These are phyloP conservation scores for Tridacna crocea DNA, from an alignment of 2,888 invertebrate species.

Conservation along the genomic window DNA sequence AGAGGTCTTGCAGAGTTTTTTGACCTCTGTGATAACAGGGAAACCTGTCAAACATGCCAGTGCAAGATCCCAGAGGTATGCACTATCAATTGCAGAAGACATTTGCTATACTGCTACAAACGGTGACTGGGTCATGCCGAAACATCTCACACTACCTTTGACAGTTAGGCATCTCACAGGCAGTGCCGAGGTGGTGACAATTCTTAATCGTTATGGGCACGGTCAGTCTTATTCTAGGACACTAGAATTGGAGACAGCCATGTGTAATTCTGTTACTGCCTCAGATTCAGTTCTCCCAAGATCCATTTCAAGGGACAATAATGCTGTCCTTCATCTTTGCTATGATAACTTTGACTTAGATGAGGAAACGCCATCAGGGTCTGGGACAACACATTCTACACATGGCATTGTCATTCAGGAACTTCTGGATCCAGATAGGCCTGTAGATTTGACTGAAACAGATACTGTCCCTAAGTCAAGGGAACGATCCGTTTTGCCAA, in stretches of 20 bases:
- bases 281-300: constrained; percentile 30
- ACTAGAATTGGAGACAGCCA: constrained; percentile 48
- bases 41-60: neutral
- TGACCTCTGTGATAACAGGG: neutral
- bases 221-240: constrained; percentile 37
- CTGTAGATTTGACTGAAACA: no score
- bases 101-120: constrained; percentile 43
- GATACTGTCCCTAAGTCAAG: neutral
- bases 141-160: constrained; percentile 46
- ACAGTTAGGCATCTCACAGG: no score
- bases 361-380: no score
- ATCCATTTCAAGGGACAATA: constrained; percentile 37
- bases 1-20: constrained; percentile 5
- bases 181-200: constrained; percentile 49
- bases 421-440: neutral
- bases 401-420: constrained; percentile 61
- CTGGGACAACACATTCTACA: constrained; percentile 50
- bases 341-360: constrained; percentile 61
- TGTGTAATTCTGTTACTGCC: neutral
- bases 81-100: constrained; percentile 34
- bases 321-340: constrained; percentile 42
- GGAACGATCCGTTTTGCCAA: constrained; percentile 22
- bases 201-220: no score
- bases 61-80: constrained; percentile 14
- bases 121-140: constrained; percentile 48